Base-by-base conservation (phyloP, 2,888 invertebrate species). In the Agapostemon virescens region DNA sequence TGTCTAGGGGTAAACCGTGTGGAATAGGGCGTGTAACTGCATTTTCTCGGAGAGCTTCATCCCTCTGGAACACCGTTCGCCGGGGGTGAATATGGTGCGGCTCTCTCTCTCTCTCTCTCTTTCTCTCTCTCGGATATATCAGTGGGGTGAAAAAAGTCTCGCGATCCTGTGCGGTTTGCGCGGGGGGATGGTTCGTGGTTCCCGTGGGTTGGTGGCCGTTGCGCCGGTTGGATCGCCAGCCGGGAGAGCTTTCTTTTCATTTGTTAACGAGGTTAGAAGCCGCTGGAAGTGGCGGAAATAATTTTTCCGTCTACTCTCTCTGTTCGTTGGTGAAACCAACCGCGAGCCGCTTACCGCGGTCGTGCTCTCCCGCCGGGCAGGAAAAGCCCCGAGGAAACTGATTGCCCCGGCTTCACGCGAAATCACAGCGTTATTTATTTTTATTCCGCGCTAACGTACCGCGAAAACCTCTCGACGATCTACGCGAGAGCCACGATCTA, bases 201-300 rank as follows among this genome's bases (percentile, higher is more conserved):
- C 68, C 63, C 36, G 52, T 30, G 55, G 42, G 72, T 58, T 40
- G 66, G 9, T 49, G 49, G 49, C 49, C 49, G n/a, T 11, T 49
- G n/a, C 49, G 33, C 2, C 5, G 3, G 33, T 33, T 33, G 33
- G 33, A 33, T 9, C 66, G 15, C n/a, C 67, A 64, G 49, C 20
- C 52, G 17, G 30, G 40, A 17, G 64, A 80, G 85, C 77, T 77
- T 87, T 79, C 87, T 82, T 87, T 87, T 86, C 86, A 85, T 86
- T 80, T 72, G 40, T 71, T 88, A 88, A 88, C 82, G 83, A 87
- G 82, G 81, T 88, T 88, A 86, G 75, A 79, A 84, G 79, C 74
- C 77, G 81, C 71, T 49, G 49, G 77, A 66, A 81, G 82, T 80
- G 64, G 58, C 80, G 80, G 74, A 86, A 88, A 88, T 88, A 86